Base-by-base conservation (phyloP, 2,113 vertebrate species). In the Uropsilus gracilis region DNA sequence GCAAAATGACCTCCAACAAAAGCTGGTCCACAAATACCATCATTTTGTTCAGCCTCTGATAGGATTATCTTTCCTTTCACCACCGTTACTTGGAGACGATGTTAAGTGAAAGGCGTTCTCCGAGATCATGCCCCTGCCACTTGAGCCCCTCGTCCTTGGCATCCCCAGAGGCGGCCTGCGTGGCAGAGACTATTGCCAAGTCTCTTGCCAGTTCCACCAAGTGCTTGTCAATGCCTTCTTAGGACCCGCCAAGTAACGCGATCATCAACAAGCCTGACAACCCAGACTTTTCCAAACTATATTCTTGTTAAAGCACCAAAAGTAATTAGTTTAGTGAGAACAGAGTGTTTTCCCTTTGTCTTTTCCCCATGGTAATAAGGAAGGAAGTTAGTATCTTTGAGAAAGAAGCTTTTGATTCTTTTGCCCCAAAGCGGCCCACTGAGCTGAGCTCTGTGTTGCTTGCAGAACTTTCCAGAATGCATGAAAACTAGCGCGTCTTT, bases 261-360 rank as follows among this genome's bases (percentile, higher is more conserved):
- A 3, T 59, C 61, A 44, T 64, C 69, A 69, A 8, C 34, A 8
- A 24, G 66, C 44, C 89, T 88, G 64, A 53, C 39, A 73, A 77
- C 71, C 57, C 13, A 6, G 13, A 80, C 30, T 18, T 81, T 84
- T 46, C 46, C 75, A 68, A 91, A 39, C 66, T 26, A 1, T 53
- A 57, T 93, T 94, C 94, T 86, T 96, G 80, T 89, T 44, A 73
- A 84, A 86, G 34, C 44, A 37, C 86, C 93, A 5, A 17, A 90
- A 96, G 71, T 78, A 75, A 92, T 73, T 55, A 72, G 94, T 69
- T 63, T 48, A 69, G 83, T 0, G 89, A 57, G 57, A 80, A 75
- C 37, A 16, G 53, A 9, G 55, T 42, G 22, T 44, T 12, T 32
- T 59, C 34, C 44, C 6, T 69, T 66, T 69, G 46, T 91, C 78